Evolutionary conservation across 2,888 invertebrate genomes (phyloP).

Genomic region (Drosophila niveifrons): DNA sequence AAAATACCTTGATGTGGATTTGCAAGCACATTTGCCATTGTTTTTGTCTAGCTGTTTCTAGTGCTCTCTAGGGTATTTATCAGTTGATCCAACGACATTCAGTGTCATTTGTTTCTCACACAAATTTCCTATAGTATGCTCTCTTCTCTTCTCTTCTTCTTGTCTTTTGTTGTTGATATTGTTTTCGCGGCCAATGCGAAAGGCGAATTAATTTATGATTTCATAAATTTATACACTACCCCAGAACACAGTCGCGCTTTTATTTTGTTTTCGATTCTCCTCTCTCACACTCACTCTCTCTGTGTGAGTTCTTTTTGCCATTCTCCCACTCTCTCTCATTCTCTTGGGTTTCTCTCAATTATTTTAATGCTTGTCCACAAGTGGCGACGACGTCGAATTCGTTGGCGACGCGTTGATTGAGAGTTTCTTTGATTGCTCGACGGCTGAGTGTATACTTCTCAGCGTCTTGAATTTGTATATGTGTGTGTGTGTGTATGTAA

Average conservation of each 20-base stretch:
- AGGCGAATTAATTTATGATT: conserved; percentile 72
- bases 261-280: neutral
- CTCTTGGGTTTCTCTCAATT: conserved; percentile 51
- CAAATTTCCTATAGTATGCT: neutral
- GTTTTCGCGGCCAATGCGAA: conserved; percentile 22
- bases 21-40: neutral
- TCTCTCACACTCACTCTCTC: conserved; percentile 5
- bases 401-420: conserved; percentile 75
- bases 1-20: neutral
- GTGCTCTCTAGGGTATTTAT: conserved; percentile 20
- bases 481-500: conserved; percentile 50
- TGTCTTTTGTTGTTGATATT: conserved; percentile 13
- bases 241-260: conserved; percentile 11
- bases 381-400: conserved; percentile 68
- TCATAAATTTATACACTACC: conserved; percentile 56
- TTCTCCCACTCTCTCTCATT: conserved; percentile 17
- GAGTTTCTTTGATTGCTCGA: conserved; percentile 73
- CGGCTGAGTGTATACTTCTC: conserved; percentile 22
- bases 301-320: neutral
- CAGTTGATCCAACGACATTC: neutral
- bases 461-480: conserved; percentile 12
- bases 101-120: conserved; percentile 7
- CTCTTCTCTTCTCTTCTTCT: conserved; percentile 1
- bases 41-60: neutral
- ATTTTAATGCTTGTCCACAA: conserved; percentile 71